A percentile compares a stretch with the other conserved stretches of the same genome.
Evolutionary conservation across 1,140 invertebrate genomes (phyloP).

Genomic region (Drosophila saltans): DNA sequence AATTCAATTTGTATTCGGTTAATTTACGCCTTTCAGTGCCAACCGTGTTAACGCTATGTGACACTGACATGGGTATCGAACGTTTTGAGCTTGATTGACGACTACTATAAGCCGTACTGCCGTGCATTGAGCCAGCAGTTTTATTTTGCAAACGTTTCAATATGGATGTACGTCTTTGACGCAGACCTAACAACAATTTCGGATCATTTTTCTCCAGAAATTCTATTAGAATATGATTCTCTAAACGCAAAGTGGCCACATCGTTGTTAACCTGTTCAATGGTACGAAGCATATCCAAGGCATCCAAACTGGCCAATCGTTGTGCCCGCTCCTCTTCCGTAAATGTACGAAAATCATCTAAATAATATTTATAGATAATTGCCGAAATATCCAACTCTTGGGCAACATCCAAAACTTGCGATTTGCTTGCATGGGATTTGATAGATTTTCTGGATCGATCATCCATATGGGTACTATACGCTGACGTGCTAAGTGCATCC

Average conservation of each 20-base stretch:
- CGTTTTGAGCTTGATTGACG: slow-evolving; percentile 58
- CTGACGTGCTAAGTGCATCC: slow-evolving; percentile 12
- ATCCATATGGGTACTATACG: slow-evolving; percentile 19
- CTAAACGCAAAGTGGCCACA: slow-evolving; percentile 57
- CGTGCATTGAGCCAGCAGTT: background rate
- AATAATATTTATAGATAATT: slow-evolving; percentile 46
- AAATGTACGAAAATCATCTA: slow-evolving; percentile 46
- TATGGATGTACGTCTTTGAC: slow-evolving; percentile 62
- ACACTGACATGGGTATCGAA: slow-evolving; percentile 51
- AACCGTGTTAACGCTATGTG: slow-evolving; percentile 1
- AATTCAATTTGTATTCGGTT: slow-evolving; percentile 62
- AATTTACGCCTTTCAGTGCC: slow-evolving; percentile 33
- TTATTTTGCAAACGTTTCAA: slow-evolving; percentile 37
- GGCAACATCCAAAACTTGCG: slow-evolving; percentile 11
- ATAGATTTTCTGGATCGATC: slow-evolving; percentile 7
- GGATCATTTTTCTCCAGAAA: slow-evolving; percentile 81
- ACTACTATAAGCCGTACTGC: slow-evolving; percentile 29
- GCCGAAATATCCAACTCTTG: slow-evolving; percentile 51
- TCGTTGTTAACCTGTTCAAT: slow-evolving; percentile 60
- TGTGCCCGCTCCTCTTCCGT: slow-evolving; percentile 36
- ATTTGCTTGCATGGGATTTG: slow-evolving; percentile 32
- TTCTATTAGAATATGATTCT: slow-evolving; percentile 72
- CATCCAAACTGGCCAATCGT: slow-evolving; percentile 47
- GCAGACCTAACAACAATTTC: slow-evolving; percentile 63
- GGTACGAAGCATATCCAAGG: slow-evolving; percentile 64